Conservation (phyloP, 2,888 invertebrate species). For the Pherbina coryleti region DNA sequence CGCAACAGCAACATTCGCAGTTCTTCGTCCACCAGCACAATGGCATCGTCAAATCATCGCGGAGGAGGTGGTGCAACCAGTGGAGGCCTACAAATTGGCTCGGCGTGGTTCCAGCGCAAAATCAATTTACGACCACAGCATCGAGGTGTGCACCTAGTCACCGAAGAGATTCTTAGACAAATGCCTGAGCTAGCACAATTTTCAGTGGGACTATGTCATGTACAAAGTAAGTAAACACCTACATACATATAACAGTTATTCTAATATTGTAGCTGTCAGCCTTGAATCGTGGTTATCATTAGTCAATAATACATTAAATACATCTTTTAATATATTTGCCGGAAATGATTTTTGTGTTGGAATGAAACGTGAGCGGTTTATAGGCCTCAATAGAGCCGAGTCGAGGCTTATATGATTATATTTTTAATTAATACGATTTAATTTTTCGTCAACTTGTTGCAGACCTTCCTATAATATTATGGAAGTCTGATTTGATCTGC, state of each 20-base stretch:
- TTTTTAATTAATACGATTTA: no score
- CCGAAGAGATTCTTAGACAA: conserved; percentile 95
- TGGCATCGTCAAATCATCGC: conserved; percentile 70
- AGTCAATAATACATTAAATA: no score
- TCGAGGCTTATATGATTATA: no score
- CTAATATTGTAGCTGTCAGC: neutral
- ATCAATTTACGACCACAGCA: conserved; percentile 96
- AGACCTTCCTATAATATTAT: no score
- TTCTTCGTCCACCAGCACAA: conserved; percentile 70
- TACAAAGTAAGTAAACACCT: conserved; percentile 86
- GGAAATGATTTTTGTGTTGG: no score
- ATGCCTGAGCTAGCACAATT: conserved; percentile 95
- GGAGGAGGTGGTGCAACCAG: conserved; percentile 60
- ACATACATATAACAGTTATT: neutral
- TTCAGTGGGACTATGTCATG: conserved; percentile 94
- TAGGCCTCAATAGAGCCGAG: no score
- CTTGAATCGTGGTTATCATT: neutral
- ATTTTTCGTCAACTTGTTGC: no score
- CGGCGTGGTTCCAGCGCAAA: conserved; percentile 98
- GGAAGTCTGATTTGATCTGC: no score
- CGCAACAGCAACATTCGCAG: conserved; percentile 69
- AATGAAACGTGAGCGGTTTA: no score
- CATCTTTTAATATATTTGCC: no score
- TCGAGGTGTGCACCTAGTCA: conserved; percentile 96
- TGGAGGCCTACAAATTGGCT: conserved; percentile 92